Conservation (phyloP, 1,140 invertebrate genomes). For the Diuraphis noxia region DNA sequence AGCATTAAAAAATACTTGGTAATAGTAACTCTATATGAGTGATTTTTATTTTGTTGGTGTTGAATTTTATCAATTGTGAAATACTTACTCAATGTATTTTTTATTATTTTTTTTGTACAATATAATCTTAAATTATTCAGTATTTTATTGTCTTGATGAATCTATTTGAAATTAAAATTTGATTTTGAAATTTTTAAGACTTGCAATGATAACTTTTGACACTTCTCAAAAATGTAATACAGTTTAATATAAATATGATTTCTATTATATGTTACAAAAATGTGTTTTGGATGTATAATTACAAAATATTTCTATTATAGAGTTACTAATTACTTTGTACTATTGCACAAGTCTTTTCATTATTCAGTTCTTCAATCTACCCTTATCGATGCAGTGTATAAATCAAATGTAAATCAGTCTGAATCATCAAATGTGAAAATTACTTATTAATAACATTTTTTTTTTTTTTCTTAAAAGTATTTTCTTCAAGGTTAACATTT, state of each 20-base stretch:
- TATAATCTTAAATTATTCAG: neutral
- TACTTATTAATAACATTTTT: neutral
- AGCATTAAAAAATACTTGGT: neutral
- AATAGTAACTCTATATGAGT: neutral
- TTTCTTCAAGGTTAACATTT: neutral
- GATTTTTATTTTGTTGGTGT: slow-evolving; percentile 14
- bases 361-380: neutral
- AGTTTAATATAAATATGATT: neutral
- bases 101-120: neutral
- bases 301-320: neutral
- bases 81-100: neutral
- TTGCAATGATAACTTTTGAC: neutral
- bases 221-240: neutral
- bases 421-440: neutral
- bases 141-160: slow-evolving; percentile 1
- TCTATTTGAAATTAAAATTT: neutral
- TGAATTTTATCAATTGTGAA: slow-evolving; percentile 12
- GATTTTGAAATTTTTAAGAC: neutral
- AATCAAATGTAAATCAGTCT: neutral
- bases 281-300: neutral
- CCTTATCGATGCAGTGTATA: neutral
- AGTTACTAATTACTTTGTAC: neutral
- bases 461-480: neutral
- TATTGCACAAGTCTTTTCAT: neutral
- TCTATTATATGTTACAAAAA: neutral